Conservation (phyloP, 2,797 vertebrate species). For the Pipistrellus nathusii region DNA sequence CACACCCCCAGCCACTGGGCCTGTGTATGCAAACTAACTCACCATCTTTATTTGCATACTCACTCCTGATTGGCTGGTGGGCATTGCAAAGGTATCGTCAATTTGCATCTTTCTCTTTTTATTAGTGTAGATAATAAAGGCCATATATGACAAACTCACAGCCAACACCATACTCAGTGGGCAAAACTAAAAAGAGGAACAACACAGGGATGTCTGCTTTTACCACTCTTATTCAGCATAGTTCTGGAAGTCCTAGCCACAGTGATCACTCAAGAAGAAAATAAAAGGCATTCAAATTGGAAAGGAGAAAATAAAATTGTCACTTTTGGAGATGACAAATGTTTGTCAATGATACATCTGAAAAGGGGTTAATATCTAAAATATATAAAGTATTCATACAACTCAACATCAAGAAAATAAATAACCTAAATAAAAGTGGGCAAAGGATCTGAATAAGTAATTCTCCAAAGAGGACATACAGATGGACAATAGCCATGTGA, state of each 20-base stretch:
- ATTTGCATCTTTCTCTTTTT: no score
- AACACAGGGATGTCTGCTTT: background rate
- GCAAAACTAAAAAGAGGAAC: background rate
- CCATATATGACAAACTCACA: background rate
- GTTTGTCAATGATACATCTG: background rate
- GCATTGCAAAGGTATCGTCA: no score
- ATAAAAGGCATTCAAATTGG: background rate
- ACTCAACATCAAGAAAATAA: background rate
- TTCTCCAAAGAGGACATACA: background rate
- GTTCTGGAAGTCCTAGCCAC: background rate
- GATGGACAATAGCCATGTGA: background rate
- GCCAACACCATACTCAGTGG: background rate
- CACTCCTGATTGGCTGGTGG: no score
- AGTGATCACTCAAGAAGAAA: background rate
- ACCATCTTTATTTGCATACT: no score
- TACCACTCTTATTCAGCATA: no score
- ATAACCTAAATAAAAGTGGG: background rate
- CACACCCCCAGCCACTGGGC: no score
- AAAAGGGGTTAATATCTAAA: background rate
- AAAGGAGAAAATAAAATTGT: background rate
- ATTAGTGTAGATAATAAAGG: no score
- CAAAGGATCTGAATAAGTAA: background rate
- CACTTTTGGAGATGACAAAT: background rate
- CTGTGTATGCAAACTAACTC: no score
- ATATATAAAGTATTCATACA: background rate